Evolutionary conservation across 2,888 invertebrate species (phyloP).

Genomic region (Trilocha varians): DNA sequence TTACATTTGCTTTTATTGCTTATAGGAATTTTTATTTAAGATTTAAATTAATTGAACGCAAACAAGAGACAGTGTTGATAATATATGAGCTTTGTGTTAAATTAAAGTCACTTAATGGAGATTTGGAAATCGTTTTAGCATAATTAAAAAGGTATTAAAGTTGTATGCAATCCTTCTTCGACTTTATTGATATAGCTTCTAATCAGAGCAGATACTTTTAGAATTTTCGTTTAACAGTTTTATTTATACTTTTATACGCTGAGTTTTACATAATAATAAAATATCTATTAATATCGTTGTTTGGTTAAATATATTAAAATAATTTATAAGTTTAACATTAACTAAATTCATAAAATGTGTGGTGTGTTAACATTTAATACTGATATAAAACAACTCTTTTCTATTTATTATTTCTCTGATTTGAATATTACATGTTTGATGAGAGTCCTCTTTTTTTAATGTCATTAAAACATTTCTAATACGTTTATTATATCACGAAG

Average conservation of each 20-base stretch:
- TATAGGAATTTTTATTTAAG: constrained; percentile 47
- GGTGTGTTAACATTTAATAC: not conserved
- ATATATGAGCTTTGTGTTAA: constrained; percentile 39
- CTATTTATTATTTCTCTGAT: not conserved
- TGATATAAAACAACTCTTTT: not conserved
- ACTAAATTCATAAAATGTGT: not conserved
- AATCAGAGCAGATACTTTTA: constrained; percentile 4
- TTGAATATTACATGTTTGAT: not conserved
- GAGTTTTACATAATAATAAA: too few relatives aligned
- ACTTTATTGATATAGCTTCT: constrained; percentile 37
- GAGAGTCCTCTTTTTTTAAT: not conserved
- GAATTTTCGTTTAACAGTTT: not conserved
- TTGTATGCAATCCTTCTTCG: constrained; percentile 39
- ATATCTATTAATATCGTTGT: too few relatives aligned
- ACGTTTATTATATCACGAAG: constrained; percentile 39
- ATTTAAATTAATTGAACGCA: constrained; percentile 65
- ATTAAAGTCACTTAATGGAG: constrained; percentile 35
- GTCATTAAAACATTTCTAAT: constrained; percentile 31
- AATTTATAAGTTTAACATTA: not conserved
- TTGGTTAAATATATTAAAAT: not conserved
- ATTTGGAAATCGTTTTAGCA: constrained; percentile 37
- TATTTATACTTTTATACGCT: too few relatives aligned
- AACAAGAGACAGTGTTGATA: constrained; percentile 44
- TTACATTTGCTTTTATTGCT: constrained; percentile 51
- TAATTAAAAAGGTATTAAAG: constrained; percentile 41